These are phyloP conservation scores for Ormyrus rosae DNA, from an alignment of 2,888 invertebrate species.

Conservation along the genomic window DNA sequence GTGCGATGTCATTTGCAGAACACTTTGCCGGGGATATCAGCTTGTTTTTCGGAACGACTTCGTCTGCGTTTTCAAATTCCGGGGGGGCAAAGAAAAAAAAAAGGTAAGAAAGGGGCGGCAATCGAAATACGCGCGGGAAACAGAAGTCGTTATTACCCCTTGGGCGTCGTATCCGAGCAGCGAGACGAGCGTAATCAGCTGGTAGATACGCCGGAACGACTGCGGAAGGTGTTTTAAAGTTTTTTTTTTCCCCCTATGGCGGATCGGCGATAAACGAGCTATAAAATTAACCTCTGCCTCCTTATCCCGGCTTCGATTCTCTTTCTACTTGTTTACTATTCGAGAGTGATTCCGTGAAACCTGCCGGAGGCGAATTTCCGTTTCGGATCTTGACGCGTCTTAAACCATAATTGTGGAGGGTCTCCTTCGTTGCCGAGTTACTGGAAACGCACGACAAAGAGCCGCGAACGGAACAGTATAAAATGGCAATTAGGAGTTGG, in stretches of 20 bases:
- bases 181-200: conserved; percentile 19
- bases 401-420: too few relatives aligned
- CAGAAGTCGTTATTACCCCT: conserved; percentile 26
- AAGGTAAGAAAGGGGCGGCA: conserved; percentile 3
- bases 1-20: conserved; percentile 45
- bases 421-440: too few relatives aligned
- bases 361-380: too few relatives aligned
- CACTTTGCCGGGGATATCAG: conserved; percentile 39
- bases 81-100: neutral
- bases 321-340: too few relatives aligned
- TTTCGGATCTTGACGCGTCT: too few relatives aligned
- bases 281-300: conserved; percentile 21
- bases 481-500: too few relatives aligned
- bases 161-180: conserved; percentile 8
- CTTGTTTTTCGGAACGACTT: conserved; percentile 30
- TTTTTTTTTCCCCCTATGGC: neutral
- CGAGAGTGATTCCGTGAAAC: too few relatives aligned
- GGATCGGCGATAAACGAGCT: neutral
- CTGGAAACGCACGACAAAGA: too few relatives aligned
- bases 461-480: too few relatives aligned
- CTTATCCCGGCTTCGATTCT: too few relatives aligned
- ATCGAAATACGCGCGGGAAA: conserved; percentile 20
- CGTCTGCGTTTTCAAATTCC: conserved; percentile 46
- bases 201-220: neutral
- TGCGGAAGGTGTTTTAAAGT: conserved; percentile 1